phyloP scores from a whole-genome alignment of 2,888 invertebrate genomes.

The Branchipolynoe longqiensis region DNA sequence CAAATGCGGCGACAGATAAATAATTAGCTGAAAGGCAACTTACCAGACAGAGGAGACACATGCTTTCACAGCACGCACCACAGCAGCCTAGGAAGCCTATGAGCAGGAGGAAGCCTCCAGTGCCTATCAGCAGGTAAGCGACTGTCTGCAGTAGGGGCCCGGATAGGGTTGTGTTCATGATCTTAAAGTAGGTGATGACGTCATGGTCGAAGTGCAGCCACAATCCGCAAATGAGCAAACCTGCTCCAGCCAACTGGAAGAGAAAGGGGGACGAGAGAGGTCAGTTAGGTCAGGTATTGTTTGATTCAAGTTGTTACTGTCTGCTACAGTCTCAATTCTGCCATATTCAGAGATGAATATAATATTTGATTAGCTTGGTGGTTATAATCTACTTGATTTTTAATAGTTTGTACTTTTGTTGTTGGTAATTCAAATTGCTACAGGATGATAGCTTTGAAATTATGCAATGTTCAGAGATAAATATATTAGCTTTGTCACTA shows the following conservation, averaged over 20 bases:
- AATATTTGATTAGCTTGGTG: too few species aligned
- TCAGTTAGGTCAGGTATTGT: too few species aligned
- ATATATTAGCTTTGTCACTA: too few species aligned
- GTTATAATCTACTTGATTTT: too few species aligned
- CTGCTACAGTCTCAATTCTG: too few species aligned
- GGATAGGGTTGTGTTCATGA: conserved; percentile 44
- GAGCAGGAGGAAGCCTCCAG: conserved; percentile 60
- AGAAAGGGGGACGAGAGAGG: too few species aligned
- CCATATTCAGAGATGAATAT: too few species aligned
- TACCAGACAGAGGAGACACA: conserved; percentile 66
- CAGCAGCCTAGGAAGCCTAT: conserved; percentile 67
- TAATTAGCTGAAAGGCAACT: conserved; percentile 26
- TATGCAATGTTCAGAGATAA: too few species aligned
- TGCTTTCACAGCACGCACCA: conserved; percentile 65
- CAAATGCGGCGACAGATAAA: background rate
- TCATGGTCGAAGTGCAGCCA: conserved; percentile 57
- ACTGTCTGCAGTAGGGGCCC: conserved; percentile 60
- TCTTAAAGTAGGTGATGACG: conserved; percentile 53
- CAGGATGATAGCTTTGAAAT: too few species aligned
- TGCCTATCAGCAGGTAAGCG: conserved; percentile 61
- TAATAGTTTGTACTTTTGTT: too few species aligned
- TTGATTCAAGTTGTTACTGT: too few species aligned
- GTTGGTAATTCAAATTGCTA: too few species aligned
- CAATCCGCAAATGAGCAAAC: conserved; percentile 41
- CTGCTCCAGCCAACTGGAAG: conserved; percentile 50